A percentile compares a stretch with the other conserved stretches of the same genome.
Evolutionary conservation across 2,113 vertebrate species (phyloP).

Genomic region (Myotis brandtii): DNA sequence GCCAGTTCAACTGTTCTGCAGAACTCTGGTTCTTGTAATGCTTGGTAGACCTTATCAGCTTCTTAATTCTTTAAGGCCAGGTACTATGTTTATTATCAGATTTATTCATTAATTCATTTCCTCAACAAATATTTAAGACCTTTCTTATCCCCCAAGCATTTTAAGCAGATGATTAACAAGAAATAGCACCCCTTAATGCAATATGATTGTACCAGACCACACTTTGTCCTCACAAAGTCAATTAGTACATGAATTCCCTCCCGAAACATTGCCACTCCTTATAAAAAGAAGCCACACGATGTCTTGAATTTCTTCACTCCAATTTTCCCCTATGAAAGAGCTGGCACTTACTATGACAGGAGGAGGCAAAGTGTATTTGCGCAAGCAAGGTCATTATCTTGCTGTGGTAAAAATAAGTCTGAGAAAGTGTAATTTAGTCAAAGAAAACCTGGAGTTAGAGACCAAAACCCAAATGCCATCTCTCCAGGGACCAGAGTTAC

Average conservation of each 20-base stretch:
- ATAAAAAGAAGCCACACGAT: fast-evolving
- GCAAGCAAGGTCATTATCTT: fast-evolving
- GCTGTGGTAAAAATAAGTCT: not conserved
- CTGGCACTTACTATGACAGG: fast-evolving
- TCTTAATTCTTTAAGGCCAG: not conserved
- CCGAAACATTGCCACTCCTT: not conserved
- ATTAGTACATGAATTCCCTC: not conserved
- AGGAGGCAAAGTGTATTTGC: fast-evolving
- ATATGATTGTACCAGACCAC: fast-evolving
- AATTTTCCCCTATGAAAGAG: not conserved
- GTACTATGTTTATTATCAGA: not conserved
- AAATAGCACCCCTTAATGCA: not conserved
- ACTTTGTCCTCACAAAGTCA: not conserved
- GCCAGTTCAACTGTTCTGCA: too few relatives aligned
- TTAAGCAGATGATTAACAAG: not conserved
- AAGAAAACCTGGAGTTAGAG: not conserved
- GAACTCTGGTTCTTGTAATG: not conserved
- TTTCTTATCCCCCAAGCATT: not conserved
- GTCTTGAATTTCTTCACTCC: not conserved
- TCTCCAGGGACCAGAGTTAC: not conserved
- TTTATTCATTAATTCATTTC: not conserved
- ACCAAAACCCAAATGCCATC: not conserved
- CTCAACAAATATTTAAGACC: not conserved
- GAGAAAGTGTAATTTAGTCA: not conserved
- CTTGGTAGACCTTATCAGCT: too few relatives aligned